Base-by-base conservation (phyloP, 2,797 vertebrate genomes). In the Orientallactaga sibirica region DNA sequence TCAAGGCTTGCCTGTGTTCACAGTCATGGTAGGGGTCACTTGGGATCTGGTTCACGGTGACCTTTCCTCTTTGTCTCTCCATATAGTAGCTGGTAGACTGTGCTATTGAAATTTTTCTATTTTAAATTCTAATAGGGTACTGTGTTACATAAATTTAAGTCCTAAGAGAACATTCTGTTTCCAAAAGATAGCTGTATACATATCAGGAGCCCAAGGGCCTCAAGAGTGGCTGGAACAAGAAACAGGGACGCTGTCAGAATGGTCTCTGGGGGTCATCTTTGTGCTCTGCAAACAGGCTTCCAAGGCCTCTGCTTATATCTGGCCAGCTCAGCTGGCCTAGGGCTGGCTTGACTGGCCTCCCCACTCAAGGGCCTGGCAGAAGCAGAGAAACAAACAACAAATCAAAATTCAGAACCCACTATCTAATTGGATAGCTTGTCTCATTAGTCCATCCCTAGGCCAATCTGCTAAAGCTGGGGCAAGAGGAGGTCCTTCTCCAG, bases 141-240 rank as follows among this genome's bases (percentile, higher is more conserved):
- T 16, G 4, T 77, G 93, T 93, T 92, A 88, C 88, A 80, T 93
- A 90, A 85, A 92, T 64, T 27, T 78, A 93, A 90, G 75, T 43
- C 82, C 29, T 71, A 27, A 37, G 52, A 91, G 93, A 91, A 96
- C 91, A 84, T 96, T 87, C 77, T 89, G 89, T 95, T 92, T 93
- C 68, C 8, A 68, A 83, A 86, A 77, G 89, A 94, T 2, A 86
- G 41, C 43, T 52, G 8, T 55, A 16, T 88, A 80, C 70, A 15
- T 90, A 84, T 96, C 79, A 64, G 93, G 20, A 58, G 77, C 70
- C 33, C 29, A 88, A 88, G 68, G 80, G 3, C 76, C 41, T 79
- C 29, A 0, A 78, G 70, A 68, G 58, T n/a, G 71, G 37, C 48
- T 73, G 14, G 64, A 93, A 29, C 22, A 15, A 62, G 84, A 80